Evolutionary conservation across 1,140 invertebrate species (phyloP).

Genomic region (Drosophila repleta): DNA sequence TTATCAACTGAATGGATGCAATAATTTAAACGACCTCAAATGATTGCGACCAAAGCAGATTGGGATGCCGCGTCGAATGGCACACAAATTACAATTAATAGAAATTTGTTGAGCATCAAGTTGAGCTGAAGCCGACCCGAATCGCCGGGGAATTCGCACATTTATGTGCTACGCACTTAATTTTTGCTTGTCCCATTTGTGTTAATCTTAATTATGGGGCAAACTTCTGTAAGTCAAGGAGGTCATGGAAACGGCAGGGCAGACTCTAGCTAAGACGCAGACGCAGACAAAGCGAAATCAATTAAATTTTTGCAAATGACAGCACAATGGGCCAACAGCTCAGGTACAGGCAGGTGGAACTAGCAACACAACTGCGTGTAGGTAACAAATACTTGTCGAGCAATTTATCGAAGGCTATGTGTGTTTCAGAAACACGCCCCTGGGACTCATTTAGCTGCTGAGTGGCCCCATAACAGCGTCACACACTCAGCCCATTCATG

Average conservation of each 20-base stretch:
- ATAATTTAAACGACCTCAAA: neutral
- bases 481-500: neutral
- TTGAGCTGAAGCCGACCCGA: neutral
- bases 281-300: constrained; percentile 51
- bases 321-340: constrained; percentile 28
- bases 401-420: constrained; percentile 22
- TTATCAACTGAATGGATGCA: neutral
- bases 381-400: constrained; percentile 12
- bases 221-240: constrained; percentile 32
- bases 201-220: constrained; percentile 53
- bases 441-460: constrained; percentile 58
- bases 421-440: constrained; percentile 54
- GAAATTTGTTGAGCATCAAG: constrained; percentile 15
- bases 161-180: constrained; percentile 24
- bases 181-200: constrained; percentile 23
- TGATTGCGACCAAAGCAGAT: neutral
- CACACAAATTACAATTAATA: constrained; percentile 43
- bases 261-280: neutral
- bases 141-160: constrained; percentile 1
- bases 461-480: constrained; percentile 30
- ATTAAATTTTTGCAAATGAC: constrained; percentile 63
- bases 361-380: constrained; percentile 6
- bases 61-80: constrained; percentile 5
- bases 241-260: neutral
- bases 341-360: constrained; percentile 40